These are phyloP conservation scores for Melangyna quadrimaculata DNA, from an alignment of 2,888 invertebrate genomes.

Conservation along the genomic window DNA sequence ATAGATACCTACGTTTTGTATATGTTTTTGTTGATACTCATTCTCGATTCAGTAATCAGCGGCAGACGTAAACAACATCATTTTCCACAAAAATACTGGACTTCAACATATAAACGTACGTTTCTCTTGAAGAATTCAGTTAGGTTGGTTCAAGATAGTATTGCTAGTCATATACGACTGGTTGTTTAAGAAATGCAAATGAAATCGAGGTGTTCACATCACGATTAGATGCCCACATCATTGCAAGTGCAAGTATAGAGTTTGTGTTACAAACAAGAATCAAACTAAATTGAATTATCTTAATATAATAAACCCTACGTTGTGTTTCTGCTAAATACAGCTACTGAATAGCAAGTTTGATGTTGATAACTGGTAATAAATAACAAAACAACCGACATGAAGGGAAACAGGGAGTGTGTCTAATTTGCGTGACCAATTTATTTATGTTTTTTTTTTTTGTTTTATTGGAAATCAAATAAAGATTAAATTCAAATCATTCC, in stretches of 20 bases:
- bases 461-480: neutral
- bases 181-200: slow-evolving; percentile 4
- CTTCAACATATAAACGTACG: neutral
- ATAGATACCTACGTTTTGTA: neutral
- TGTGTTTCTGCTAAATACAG: neutral
- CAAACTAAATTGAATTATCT: neutral
- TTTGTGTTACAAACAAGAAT: neutral
- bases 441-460: neutral
- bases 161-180: neutral
- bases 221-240: neutral
- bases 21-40: neutral
- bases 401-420: neutral
- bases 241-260: neutral
- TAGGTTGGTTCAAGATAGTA: neutral
- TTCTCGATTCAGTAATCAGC: neutral
- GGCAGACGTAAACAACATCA: neutral
- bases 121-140: neutral
- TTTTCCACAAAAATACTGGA: neutral
- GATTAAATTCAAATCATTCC: neutral
- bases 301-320: neutral
- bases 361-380: neutral
- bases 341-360: neutral
- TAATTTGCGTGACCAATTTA: neutral
- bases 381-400: neutral
- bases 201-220: neutral